Evolutionary conservation across 2,888 invertebrate species (phyloP).

Genomic region (Epinotia bilunana): DNA sequence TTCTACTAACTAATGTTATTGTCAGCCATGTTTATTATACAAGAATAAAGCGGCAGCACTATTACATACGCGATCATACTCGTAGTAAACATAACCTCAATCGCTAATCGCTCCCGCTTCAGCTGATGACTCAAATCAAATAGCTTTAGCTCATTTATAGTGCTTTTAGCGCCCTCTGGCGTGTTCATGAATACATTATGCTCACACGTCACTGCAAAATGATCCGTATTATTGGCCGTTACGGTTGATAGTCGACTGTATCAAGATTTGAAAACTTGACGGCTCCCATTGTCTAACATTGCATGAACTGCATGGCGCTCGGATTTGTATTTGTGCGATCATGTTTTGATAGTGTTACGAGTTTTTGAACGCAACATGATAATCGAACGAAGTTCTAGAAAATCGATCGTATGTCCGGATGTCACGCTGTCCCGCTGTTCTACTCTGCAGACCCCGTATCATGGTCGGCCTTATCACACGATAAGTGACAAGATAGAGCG

Average conservation of each 20-base stretch:
- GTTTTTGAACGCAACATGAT: background rate
- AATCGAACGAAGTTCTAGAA: too few relatives aligned
- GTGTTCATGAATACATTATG: slow-evolving; percentile 46
- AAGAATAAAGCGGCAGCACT: background rate
- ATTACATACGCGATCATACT: too few relatives aligned
- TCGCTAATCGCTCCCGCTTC: slow-evolving; percentile 18
- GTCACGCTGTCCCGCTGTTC: too few relatives aligned
- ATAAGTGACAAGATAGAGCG: too few relatives aligned
- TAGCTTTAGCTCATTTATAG: slow-evolving; percentile 45
- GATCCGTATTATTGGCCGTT: slow-evolving; percentile 21
- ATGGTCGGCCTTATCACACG: too few relatives aligned
- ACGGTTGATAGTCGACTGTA: slow-evolving; percentile 8
- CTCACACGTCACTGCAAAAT: slow-evolving; percentile 24
- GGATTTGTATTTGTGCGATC: slow-evolving; percentile 26
- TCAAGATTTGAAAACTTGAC: slow-evolving; percentile 21
- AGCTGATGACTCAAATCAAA: slow-evolving; percentile 23
- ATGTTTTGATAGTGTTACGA: slow-evolving; percentile 22
- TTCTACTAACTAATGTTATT: too few relatives aligned
- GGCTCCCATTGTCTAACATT: slow-evolving; percentile 23
- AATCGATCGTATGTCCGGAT: too few relatives aligned
- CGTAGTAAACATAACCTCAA: background rate
- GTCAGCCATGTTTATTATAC: background rate
- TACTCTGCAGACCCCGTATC: too few relatives aligned
- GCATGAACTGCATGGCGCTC: slow-evolving; percentile 16
- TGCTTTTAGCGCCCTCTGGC: slow-evolving; percentile 46